phyloP scores from a whole-genome alignment of 2,888 invertebrate species.

The Drosophila anomelani region DNA sequence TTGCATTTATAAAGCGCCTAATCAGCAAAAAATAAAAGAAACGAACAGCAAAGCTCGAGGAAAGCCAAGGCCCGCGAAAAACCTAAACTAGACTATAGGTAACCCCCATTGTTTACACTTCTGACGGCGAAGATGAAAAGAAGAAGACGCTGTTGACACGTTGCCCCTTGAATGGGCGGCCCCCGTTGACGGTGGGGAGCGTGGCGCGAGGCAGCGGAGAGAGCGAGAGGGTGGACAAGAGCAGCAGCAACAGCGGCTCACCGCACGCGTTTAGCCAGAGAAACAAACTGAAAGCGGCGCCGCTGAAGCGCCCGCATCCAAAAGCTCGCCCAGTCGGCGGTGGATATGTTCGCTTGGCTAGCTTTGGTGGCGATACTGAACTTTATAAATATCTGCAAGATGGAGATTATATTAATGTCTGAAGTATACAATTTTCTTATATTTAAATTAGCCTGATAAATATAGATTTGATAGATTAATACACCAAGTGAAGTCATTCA shows the following conservation, averaged over 20 bases:
- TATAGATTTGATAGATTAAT: background rate
- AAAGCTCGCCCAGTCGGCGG: slow-evolving; percentile 54
- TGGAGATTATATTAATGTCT: background rate
- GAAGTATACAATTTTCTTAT: background rate
- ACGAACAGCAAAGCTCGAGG: slow-evolving; percentile 18
- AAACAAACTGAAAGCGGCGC: slow-evolving; percentile 55
- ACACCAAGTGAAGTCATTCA: background rate
- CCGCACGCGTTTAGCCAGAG: slow-evolving; percentile 57
- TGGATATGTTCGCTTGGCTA: background rate
- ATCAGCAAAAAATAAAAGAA: slow-evolving; percentile 42
- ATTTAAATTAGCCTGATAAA: background rate
- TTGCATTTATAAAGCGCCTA: slow-evolving; percentile 57
- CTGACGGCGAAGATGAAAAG: slow-evolving; percentile 41
- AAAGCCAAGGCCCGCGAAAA: slow-evolving; percentile 13
- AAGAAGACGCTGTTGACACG: slow-evolving; percentile 61
- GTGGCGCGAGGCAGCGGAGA: background rate
- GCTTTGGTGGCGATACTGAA: background rate
- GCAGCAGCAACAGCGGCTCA: slow-evolving; percentile 47
- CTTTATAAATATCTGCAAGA: background rate
- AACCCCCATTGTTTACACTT: slow-evolving; percentile 70
- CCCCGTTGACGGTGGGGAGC: slow-evolving; percentile 30
- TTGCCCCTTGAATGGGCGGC: slow-evolving; percentile 70
- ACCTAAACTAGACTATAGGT: slow-evolving; percentile 54
- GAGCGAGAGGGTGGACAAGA: slow-evolving; percentile 19
- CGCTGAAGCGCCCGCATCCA: slow-evolving; percentile 21